Evolutionary conservation across 2,113 vertebrate species (phyloP).

Genomic region (Pluvialis apricaria): DNA sequence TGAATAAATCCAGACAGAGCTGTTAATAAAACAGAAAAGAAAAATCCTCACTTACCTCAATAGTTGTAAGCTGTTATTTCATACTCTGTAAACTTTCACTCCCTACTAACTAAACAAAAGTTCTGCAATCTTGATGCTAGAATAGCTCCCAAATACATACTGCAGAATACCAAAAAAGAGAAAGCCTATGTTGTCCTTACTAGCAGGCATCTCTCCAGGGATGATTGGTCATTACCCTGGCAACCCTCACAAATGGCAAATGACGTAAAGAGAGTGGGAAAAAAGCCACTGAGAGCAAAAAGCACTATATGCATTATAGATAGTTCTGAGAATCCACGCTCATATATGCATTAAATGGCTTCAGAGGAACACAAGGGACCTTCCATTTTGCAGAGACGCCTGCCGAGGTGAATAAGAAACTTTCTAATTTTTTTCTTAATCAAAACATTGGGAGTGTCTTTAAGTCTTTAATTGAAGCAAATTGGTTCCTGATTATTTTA

Average conservation of each 20-base stretch:
- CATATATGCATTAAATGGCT: slow-evolving; percentile 72
- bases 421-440: slow-evolving; percentile 38
- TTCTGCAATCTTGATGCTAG: slow-evolving; percentile 64
- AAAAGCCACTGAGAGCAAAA: slow-evolving; percentile 80
- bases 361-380: slow-evolving; percentile 67
- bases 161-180: slow-evolving; percentile 79
- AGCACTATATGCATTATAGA: slow-evolving; percentile 83
- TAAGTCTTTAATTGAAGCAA: slow-evolving; percentile 46
- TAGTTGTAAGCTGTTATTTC: slow-evolving; percentile 26
- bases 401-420: slow-evolving; percentile 44
- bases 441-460: slow-evolving; percentile 16
- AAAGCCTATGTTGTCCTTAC: slow-evolving; percentile 82
- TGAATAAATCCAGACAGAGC: background rate
- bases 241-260: slow-evolving; percentile 89
- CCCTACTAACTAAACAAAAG: slow-evolving; percentile 68
- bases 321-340: slow-evolving; percentile 75
- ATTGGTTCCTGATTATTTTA: slow-evolving; percentile 1
- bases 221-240: slow-evolving; percentile 88
- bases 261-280: slow-evolving; percentile 90
- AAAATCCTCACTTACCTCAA: slow-evolving; percentile 47
- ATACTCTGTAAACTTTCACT: slow-evolving; percentile 56
- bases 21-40: background rate
- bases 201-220: slow-evolving; percentile 81
- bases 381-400: slow-evolving; percentile 46
- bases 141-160: slow-evolving; percentile 70